A percentile compares a stretch with the other conserved stretches of the same genome.
phyloP scores from a whole-genome alignment of 2,888 invertebrate species.

The Choristoneura rosaceana region DNA sequence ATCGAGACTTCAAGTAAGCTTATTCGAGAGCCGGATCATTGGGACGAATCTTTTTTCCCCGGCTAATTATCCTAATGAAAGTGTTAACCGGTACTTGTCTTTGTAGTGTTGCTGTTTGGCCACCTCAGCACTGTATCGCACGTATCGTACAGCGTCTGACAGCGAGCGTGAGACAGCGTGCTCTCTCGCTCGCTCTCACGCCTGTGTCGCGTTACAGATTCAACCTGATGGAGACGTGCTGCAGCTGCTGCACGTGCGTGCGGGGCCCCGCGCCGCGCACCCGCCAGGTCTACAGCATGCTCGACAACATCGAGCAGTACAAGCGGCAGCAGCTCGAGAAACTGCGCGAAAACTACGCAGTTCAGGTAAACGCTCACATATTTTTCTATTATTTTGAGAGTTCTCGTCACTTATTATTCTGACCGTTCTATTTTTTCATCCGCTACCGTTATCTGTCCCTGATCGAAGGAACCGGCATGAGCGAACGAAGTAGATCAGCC shows the following conservation, averaged over 20 bases:
- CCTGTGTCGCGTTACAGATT: slow-evolving; percentile 83
- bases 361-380: slow-evolving; percentile 87
- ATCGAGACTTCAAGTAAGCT: background rate
- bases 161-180: background rate
- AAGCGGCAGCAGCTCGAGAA: slow-evolving; percentile 95
- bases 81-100: background rate
- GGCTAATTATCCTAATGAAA: background rate
- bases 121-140: slow-evolving; percentile 1
- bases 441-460: background rate
- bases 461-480: background rate
- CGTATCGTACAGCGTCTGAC: background rate
- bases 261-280: slow-evolving; percentile 91
- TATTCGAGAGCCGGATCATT: background rate
- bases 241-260: slow-evolving; percentile 91
- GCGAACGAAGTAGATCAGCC: background rate
- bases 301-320: slow-evolving; percentile 96
- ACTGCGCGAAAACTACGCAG: slow-evolving; percentile 95
- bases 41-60: background rate
- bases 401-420: background rate
- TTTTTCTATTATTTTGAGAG: too few species aligned
- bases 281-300: slow-evolving; percentile 93
- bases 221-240: slow-evolving; percentile 90
- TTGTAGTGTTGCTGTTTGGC: background rate
- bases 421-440: background rate
- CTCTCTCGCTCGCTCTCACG: background rate